Evolutionary conservation across 2,888 invertebrate genomes (phyloP).

Genomic region (Teleiodes luculella): DNA sequence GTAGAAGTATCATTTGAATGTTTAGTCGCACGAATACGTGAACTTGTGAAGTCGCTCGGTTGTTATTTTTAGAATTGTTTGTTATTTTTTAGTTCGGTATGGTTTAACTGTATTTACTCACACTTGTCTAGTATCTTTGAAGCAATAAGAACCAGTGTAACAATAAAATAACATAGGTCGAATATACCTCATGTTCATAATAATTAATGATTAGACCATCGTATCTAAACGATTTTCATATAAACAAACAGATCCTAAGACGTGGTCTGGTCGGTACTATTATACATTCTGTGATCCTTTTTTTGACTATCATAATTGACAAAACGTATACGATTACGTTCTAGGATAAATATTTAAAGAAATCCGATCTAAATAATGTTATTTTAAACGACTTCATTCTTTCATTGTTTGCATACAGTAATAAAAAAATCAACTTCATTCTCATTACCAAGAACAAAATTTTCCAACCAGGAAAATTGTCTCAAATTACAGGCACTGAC

Average conservation of each 20-base stretch:
- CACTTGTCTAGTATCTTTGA: background rate
- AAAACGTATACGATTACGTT: too few relatives aligned
- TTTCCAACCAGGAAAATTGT: slow-evolving; percentile 2
- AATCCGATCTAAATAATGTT: too few relatives aligned
- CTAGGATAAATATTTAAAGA: too few relatives aligned
- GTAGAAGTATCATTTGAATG: background rate
- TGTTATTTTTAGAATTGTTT: background rate
- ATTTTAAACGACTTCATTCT: background rate
- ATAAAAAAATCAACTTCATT: background rate
- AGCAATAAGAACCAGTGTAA: background rate
- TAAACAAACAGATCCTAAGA: too few relatives aligned
- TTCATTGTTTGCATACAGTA: background rate
- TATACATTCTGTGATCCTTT: too few relatives aligned
- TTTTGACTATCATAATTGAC: too few relatives aligned
- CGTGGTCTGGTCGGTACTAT: too few relatives aligned
- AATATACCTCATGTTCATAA: too few relatives aligned
- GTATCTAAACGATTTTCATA: too few relatives aligned
- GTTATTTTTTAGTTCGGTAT: background rate
- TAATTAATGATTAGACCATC: too few relatives aligned
- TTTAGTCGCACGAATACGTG: slow-evolving; percentile 6
- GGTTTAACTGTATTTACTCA: background rate
- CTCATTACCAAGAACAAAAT: slow-evolving; percentile 19
- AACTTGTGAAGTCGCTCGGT: slow-evolving; percentile 6
- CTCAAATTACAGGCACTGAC: slow-evolving; percentile 71
- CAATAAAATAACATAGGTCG: background rate